Evolutionary conservation across 1,140 invertebrate genomes (phyloP).

Genomic region (Leucophenga varia): DNA sequence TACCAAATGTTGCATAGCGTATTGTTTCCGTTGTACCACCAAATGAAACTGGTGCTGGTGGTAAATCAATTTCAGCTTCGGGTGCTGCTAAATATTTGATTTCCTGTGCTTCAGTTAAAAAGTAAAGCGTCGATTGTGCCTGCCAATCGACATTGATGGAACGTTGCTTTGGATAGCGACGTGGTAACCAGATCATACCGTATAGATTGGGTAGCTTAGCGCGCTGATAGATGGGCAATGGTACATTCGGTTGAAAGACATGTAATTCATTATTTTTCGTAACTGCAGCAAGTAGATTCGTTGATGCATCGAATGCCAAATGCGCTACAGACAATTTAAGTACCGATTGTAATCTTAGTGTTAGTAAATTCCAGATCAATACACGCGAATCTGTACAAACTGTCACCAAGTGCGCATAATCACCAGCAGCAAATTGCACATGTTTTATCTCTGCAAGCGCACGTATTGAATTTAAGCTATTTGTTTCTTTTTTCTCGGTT

Average conservation of each 20-base stretch:
- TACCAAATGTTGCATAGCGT: constrained; percentile 43
- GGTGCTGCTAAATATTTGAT: constrained; percentile 34
- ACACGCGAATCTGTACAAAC: constrained; percentile 61
- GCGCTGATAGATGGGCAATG: constrained; percentile 60
- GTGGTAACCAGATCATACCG: constrained; percentile 61
- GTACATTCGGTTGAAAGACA: constrained; percentile 63
- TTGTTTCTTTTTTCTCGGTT: constrained; percentile 3
- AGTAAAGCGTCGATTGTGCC: constrained; percentile 62
- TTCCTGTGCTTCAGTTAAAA: constrained; percentile 60
- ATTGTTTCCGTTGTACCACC: constrained; percentile 15
- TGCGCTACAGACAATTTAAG: constrained; percentile 58
- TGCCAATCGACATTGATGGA: constrained; percentile 60
- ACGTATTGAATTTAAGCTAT: no score
- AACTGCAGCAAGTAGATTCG: constrained; percentile 68
- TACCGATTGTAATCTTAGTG: constrained; percentile 59
- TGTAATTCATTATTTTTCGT: constrained; percentile 64
- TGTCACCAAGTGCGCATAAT: constrained; percentile 65
- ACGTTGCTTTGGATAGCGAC: constrained; percentile 51
- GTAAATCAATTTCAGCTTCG: constrained; percentile 36
- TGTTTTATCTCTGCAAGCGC: constrained; percentile 49
- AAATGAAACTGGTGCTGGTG: constrained; percentile 36
- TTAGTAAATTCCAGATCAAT: constrained; percentile 73
- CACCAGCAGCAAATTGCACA: constrained; percentile 65
- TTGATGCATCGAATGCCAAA: constrained; percentile 65
- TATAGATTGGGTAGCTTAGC: constrained; percentile 57